A percentile compares a stretch with the other conserved stretches of the same genome.
These are phyloP conservation scores for Thera obeliscata DNA, from an alignment of 2,888 invertebrate species.

Conservation along the genomic window DNA sequence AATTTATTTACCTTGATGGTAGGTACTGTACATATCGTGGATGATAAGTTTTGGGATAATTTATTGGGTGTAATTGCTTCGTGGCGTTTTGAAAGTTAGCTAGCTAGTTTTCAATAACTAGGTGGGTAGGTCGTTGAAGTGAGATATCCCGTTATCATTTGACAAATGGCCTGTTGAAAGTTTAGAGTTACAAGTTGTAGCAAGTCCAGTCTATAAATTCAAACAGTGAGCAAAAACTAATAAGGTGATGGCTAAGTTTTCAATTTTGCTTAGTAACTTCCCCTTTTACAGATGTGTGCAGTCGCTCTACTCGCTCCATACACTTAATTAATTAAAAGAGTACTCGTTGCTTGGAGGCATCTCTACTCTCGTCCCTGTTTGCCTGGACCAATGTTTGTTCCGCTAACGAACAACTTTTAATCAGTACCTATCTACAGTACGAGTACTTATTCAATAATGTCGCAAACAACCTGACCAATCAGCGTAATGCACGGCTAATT, in stretches of 20 bases:
- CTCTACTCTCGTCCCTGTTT: conserved; percentile 61
- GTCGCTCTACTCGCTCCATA: conserved; percentile 64
- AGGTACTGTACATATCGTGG: conserved; percentile 39
- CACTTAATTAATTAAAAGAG: conserved; percentile 81
- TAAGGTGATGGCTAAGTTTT: conserved; percentile 30
- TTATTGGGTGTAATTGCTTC: conserved; percentile 45
- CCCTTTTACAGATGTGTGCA: conserved; percentile 59
- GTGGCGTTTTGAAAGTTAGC: conserved; percentile 25
- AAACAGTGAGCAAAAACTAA: conserved; percentile 13
- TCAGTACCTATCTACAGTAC: conserved; percentile 18
- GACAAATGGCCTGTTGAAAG: too few relatives aligned
- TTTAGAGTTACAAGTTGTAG: not conserved
- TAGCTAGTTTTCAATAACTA: too few relatives aligned
- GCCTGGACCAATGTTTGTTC: conserved; percentile 71
- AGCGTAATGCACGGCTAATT: conserved; percentile 52
- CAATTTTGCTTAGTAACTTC: conserved; percentile 47
- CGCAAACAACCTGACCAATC: conserved; percentile 49
- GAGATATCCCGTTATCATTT: too few relatives aligned
- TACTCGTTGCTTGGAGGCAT: conserved; percentile 54
- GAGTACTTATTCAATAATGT: conserved; percentile 59
- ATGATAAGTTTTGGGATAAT: conserved; percentile 47
- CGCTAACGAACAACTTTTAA: conserved; percentile 66
- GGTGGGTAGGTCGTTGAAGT: too few relatives aligned
- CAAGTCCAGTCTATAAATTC: not conserved
- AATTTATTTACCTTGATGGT: conserved; percentile 68